Evolutionary conservation across 2,888 invertebrate species (phyloP), one percentile per base, ranked within the genome.

Genomic region (Drosophila merina): DNA sequence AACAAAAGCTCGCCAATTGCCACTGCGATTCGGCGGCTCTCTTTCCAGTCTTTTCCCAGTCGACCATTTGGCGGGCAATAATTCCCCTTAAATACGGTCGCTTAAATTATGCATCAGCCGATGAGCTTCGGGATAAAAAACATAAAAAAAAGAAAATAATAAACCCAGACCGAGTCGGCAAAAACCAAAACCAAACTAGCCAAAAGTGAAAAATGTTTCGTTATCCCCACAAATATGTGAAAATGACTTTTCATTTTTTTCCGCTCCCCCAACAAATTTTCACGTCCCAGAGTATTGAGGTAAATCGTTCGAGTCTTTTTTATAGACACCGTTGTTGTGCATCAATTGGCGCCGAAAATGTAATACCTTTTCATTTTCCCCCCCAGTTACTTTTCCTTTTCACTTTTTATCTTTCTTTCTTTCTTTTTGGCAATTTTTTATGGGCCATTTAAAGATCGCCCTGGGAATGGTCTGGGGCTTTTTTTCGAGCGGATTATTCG

Each of bases 31-130:
- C 36, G 12, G 28, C 4, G 14, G 20, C 10, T 33, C 31, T 33
- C 20, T 4, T 3, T n/a, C n/a, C n/a, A n/a, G n/a, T n/a, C n/a
- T n/a, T 4, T 10, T 0, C 36, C 36, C 36, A 36, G 8, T 20
- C 20, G 55, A 74, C 64, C 72, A 79, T 74, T 66, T 49, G 40
- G 62, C 75, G 84, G 85, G 68, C 88, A 86, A 88, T 88, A 88
- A 86, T 84, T 84, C 82, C 81, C 62, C 64, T 77, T 86, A 86
- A 82, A 88, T 84, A 75, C 87, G 77, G 44, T 45, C 66, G 75
- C 55, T 83, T 82, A 77, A 82, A 88, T 82, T 77, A 82, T 82
- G 77, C 72, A 88, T 56, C 60, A 44, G 51, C 50, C 48, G 68
- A 48, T 56, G 62, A 71, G 12, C 77, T 36, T 66, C 64, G 62